These are phyloP conservation scores for Otolemur garnettii DNA, from an alignment of 2,113 vertebrate genomes.

Conservation along the genomic window DNA sequence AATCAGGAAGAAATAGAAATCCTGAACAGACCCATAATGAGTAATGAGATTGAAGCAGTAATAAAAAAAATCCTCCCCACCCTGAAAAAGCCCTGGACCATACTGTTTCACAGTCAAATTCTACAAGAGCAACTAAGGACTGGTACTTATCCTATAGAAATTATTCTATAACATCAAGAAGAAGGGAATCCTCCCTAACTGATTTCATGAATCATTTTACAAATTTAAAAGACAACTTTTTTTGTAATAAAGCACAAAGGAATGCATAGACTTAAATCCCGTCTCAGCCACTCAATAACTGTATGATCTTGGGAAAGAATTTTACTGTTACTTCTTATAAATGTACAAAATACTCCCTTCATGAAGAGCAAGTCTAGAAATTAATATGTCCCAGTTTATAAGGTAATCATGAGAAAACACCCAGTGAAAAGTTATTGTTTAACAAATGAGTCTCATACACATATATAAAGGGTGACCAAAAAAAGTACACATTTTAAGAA, in stretches of 20 bases:
- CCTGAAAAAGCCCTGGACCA: no score
- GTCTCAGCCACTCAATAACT: neutral
- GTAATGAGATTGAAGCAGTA: no score
- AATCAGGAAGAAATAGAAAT: no score
- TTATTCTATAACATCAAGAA: no score
- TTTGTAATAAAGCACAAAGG: slow-evolving; percentile 27
- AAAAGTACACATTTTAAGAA: no score
- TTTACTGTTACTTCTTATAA: neutral
- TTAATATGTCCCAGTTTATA: neutral
- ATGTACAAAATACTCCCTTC: neutral
- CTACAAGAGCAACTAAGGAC: no score
- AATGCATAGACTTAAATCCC: neutral
- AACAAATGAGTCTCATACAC: neutral
- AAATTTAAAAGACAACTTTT: slow-evolving; percentile 39
- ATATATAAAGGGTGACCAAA: neutral
- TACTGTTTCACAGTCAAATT: no score
- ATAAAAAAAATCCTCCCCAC: no score
- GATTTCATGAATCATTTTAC: neutral
- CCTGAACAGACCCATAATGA: no score
- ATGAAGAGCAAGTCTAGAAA: neutral
- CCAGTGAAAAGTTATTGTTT: neutral
- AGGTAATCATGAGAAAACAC: neutral
- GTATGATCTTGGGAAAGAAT: neutral
- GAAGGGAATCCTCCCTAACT: no score
- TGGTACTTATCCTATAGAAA: no score